A percentile compares a stretch with the other conserved stretches of the same genome.
Conservation (phyloP, 2,888 invertebrate genomes). For the Synergus umbraculus region DNA sequence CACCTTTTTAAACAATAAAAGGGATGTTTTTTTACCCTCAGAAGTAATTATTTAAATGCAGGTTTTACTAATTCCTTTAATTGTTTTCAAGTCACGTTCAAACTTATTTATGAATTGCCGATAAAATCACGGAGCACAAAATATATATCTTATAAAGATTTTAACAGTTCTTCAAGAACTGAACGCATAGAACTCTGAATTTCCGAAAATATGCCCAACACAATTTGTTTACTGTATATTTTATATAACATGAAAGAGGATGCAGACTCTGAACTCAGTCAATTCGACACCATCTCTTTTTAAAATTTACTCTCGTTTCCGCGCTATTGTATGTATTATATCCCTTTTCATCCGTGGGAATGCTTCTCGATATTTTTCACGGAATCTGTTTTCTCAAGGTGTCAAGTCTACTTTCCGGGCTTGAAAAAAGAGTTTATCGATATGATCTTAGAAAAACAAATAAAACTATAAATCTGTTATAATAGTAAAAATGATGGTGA, state of each 20-base stretch:
- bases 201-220: background rate
- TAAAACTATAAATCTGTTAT: background rate
- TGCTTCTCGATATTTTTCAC: background rate
- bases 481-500: too few species aligned
- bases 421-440: background rate
- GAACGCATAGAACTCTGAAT: too few species aligned
- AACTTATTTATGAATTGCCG: too few species aligned
- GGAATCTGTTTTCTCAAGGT: slow-evolving; percentile 19
- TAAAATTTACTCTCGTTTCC: slow-evolving; percentile 1
- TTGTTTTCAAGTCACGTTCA: too few species aligned
- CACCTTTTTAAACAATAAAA: too few species aligned
- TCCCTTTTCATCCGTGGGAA: background rate
- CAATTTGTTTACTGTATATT: background rate
- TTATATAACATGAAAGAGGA: background rate
- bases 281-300: background rate
- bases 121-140: too few species aligned
- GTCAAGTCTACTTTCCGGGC: slow-evolving; percentile 2
- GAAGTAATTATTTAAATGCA: too few species aligned
- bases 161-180: too few species aligned
- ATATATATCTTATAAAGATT: too few species aligned
- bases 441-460: background rate
- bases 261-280: background rate
- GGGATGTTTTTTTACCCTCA: too few species aligned
- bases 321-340: background rate
- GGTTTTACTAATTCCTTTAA: too few species aligned